Evolutionary conservation across 1,140 invertebrate species (phyloP).

Genomic region (Bombus turneri): DNA sequence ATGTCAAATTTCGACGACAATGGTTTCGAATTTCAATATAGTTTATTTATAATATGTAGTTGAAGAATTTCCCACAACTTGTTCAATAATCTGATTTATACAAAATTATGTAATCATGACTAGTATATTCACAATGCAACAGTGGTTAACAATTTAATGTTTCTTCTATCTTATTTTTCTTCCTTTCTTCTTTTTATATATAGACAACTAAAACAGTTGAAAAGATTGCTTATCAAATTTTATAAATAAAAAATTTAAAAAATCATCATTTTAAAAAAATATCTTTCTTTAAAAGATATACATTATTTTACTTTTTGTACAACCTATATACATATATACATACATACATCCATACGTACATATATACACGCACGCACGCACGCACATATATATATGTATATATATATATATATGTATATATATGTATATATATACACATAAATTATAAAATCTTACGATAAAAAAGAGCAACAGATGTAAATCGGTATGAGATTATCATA

Average conservation of each 20-base stretch:
- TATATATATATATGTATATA: no score
- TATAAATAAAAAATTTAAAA: not conserved
- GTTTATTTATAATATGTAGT: not conserved
- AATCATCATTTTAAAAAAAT: conserved; percentile 21
- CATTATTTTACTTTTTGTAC: conserved; percentile 39
- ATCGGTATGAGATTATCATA: not conserved
- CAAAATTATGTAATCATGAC: conserved; percentile 15
- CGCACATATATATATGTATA: no score
- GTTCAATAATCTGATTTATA: conserved; percentile 10
- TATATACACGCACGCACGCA: no score
- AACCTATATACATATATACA: conserved; percentile 24
- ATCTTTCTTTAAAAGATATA: conserved; percentile 19
- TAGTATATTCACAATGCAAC: conserved; percentile 22
- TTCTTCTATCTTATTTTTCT: not conserved
- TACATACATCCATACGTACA: no score
- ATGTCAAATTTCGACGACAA: conserved; percentile 49
- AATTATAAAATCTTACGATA: not conserved
- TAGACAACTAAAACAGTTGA: not conserved
- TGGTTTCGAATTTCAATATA: conserved; percentile 9
- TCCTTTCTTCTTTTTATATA: not conserved
- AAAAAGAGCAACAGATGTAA: not conserved
- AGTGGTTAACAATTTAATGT: not conserved
- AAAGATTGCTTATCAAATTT: not conserved
- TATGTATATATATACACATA: not conserved
- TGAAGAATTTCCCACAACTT: conserved; percentile 1